Evolutionary conservation across 2,797 vertebrate genomes (phyloP), one percentile per base, ranked within the genome.

Genomic region (Parotocinclus haroldoi): DNA sequence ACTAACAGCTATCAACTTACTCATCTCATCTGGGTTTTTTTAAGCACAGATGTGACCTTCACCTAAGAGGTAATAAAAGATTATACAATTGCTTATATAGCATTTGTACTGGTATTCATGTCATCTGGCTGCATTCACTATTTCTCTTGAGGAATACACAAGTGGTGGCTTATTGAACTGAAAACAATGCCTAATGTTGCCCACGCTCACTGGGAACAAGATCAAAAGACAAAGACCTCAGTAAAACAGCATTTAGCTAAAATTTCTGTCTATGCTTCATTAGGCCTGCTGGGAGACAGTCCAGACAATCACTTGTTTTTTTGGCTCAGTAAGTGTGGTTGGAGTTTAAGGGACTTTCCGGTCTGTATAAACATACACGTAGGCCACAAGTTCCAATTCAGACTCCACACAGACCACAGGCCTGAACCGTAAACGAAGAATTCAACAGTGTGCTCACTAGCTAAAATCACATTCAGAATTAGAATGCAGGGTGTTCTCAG

Each of bases 301-400:
- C 63, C 17, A 61, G 62, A 72, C 69, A 63, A 61, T 49, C 54
- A 37, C 17, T 63, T 55, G 10, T 14, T 66, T 71, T 68, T 68
- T 64, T 54, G 9, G 17, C 9, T 54, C 37, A 65, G 45, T 46
- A 63, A 27, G 69, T 16, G 10, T 17, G 36, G 42, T 19, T 19
- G 71, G 68, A 68, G 18, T 77, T 14, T 51, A 46, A 49, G 75
- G 75, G 72, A 74, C 68, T 77, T 77, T 74, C 72, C 50, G 40
- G 49, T 63, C n/a, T 7, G 58, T 66, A 51, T 58, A 59, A 40
- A 48, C 44, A 57, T 37, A 63, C 52, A 11, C 50, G 8, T 13
- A 63, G 61, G 46, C 49, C 49, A 42, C 60, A 52, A 50, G 39
- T 11, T 66, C 52, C 37, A 37, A 66, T 48, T 66, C 48, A 44